phyloP scores from a whole-genome alignment of 2,888 invertebrate genomes.

The Plusia festucae region DNA sequence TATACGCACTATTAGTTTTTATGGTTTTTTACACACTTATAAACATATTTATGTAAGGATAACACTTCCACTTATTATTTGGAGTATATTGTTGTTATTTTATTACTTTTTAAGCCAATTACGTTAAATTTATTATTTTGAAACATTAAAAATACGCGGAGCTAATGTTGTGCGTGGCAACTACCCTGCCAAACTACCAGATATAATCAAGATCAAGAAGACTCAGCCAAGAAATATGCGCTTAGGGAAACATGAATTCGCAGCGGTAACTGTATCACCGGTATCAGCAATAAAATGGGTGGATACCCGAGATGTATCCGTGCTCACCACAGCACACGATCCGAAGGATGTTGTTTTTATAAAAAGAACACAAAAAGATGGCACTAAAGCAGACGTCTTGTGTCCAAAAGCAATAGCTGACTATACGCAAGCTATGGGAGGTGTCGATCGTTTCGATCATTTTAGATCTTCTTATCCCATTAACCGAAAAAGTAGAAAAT shows the following conservation, averaged over 20 bases:
- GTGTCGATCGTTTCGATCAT: slow-evolving; percentile 17
- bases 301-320: not conserved
- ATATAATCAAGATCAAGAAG: not conserved
- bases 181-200: too few species aligned
- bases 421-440: slow-evolving; percentile 12
- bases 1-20: too few species aligned
- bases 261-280: not conserved
- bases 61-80: too few species aligned
- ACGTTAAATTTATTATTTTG: too few species aligned
- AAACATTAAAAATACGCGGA: too few species aligned
- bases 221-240: not conserved
- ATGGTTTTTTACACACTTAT: too few species aligned
- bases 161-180: too few species aligned
- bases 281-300: slow-evolving; percentile 6
- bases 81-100: too few species aligned
- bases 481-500: slow-evolving; percentile 11
- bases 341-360: not conserved
- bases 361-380: slow-evolving; percentile 19
- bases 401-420: slow-evolving; percentile 10
- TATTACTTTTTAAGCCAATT: too few species aligned
- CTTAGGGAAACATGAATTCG: not conserved
- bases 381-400: slow-evolving; percentile 8
- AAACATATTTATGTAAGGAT: too few species aligned
- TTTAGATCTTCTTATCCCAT: slow-evolving; percentile 22
- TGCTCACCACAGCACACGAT: slow-evolving; percentile 1